Conservation (phyloP, 1,140 invertebrate genomes). For the Tachypleus tridentatus region DNA sequence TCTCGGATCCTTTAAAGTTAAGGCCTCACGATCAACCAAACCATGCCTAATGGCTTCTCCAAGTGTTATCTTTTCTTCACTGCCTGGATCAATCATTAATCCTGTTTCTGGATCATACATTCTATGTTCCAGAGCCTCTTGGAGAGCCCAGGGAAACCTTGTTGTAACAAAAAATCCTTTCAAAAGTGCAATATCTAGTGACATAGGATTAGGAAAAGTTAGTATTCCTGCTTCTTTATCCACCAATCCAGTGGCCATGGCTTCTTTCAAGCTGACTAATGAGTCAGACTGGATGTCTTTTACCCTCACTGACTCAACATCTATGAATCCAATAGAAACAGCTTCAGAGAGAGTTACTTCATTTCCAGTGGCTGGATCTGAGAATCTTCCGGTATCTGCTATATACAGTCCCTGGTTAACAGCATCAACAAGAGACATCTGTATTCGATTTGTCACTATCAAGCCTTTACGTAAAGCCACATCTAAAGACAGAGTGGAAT, state of each 20-base stretch:
- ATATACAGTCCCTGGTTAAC: constrained; percentile 67
- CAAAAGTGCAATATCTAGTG: constrained; percentile 47
- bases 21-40: constrained; percentile 58
- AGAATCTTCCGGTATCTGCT: constrained; percentile 55
- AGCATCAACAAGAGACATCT: constrained; percentile 55
- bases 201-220: constrained; percentile 49
- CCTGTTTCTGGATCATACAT: constrained; percentile 62
- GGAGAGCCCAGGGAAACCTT: constrained; percentile 40
- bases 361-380: constrained; percentile 57
- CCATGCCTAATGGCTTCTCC: constrained; percentile 62
- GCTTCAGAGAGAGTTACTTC: constrained; percentile 68
- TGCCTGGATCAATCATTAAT: constrained; percentile 60
- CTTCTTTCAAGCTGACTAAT: constrained; percentile 51
- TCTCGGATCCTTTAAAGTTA: constrained; percentile 67
- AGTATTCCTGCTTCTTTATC: constrained; percentile 55
- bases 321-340: constrained; percentile 33
- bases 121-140: constrained; percentile 71
- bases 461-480: constrained; percentile 52
- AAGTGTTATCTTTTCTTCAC: constrained; percentile 53
- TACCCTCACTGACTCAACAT: constrained; percentile 61
- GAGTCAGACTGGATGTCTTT: constrained; percentile 34
- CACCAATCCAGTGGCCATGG: constrained; percentile 54
- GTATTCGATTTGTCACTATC: constrained; percentile 53
- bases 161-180: neutral
- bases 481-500: constrained; percentile 49